Base-by-base conservation (phyloP, 23 tunicate species). In the Phallusia fumigata region DNA sequence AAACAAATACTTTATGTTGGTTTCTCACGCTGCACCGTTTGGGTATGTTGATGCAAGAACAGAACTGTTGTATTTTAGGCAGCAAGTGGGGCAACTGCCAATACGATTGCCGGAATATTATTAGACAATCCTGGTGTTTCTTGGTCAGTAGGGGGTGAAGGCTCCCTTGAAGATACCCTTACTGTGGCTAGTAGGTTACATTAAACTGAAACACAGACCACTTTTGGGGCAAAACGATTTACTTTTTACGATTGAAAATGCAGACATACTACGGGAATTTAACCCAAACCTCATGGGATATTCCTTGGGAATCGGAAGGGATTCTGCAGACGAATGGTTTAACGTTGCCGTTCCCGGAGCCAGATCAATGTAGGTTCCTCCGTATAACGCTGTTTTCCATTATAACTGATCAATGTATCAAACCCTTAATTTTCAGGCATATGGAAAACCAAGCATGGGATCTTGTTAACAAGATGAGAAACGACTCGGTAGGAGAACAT, bases 331-430 rank as follows among this genome's bases (percentile, higher is more conserved):
- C 65, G 52, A 34, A 58, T 87, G 91, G 91, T 92, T 87, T 53
- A 92, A 92, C 85, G 97, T 84, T 24, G 97, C 97, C 0, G 91
- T 92, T n/a, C 85, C 85, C 15, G 97, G 97, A 0, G 97, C 97
- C 6, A 83, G 91, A 74, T 86, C 98, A 52, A 76, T 77, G 98
- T 94, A 83, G 36, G 80, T 31, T 32, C n/a, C n/a, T n/a, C n/a
- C n/a, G 91, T 92, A 83, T 53, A 92, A 92, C 85, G 97, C 80
- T 24, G 97, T 91, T 0, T 88, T 92, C 30, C 85, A 82, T 3
- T 91, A 91, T 0, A 91, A 91, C 6, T 79, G 91, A 74, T 86
- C 98, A 52, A 76, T 77, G 98, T 94, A 83, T 36, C 75, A 3
- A 8, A 58, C 13, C 28, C 2, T 6, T 1, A 58, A 22, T 73